Percentiles rank a stretch among this genome's conserved stretches.
Conservation (phyloP, 2,797 vertebrate genomes). For the Euphonia xanthogaster region DNA sequence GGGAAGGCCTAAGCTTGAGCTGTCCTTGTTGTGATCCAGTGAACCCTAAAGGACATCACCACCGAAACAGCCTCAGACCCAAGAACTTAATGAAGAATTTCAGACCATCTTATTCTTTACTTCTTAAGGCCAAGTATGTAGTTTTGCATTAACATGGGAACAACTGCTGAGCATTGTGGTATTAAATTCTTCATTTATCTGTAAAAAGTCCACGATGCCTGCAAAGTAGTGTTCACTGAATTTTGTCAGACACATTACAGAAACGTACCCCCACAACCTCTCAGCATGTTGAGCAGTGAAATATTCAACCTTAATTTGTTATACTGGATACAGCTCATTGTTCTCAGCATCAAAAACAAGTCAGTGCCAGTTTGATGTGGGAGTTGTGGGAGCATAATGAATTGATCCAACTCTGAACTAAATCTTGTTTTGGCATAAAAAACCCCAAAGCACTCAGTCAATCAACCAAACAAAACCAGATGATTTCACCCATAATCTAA, state of each 20-base stretch:
- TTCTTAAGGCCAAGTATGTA: background rate
- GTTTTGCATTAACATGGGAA: background rate
- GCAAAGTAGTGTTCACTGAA: background rate
- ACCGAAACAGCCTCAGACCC: background rate
- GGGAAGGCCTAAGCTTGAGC: background rate
- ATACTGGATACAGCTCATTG: background rate
- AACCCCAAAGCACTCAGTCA: background rate
- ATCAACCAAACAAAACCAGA: background rate
- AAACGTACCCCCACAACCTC: background rate
- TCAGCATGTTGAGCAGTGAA: background rate
- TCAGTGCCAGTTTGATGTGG: background rate
- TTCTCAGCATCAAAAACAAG: slow-evolving; percentile 40
- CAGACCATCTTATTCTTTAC: background rate
- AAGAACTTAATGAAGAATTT: background rate
- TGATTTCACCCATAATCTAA: background rate
- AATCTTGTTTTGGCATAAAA: background rate
- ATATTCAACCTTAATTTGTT: slow-evolving; percentile 26
- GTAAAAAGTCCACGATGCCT: background rate
- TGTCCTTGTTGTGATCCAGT: background rate
- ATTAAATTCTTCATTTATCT: background rate
- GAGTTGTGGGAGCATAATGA: slow-evolving; percentile 6
- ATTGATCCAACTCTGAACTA: slow-evolving; percentile 19
- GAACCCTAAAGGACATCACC: background rate
- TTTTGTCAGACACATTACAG: background rate
- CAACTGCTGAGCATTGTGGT: background rate